These are phyloP conservation scores for Heliconius hermathena DNA, from an alignment of 1,140 invertebrate species.

Conservation along the genomic window DNA sequence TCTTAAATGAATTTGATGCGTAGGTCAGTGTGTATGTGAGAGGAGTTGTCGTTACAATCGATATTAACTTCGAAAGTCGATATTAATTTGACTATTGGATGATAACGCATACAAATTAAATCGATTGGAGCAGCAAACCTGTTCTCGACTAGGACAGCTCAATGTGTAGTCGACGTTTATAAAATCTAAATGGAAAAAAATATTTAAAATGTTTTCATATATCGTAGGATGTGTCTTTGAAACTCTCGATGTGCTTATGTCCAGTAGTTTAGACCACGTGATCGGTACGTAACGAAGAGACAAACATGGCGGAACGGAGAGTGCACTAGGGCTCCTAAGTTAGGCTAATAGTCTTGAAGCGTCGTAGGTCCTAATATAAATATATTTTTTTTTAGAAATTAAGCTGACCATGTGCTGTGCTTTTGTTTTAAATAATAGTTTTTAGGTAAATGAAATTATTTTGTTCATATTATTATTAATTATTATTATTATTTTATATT, in stretches of 20 bases:
- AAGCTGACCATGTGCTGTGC: slow-evolving; percentile 81
- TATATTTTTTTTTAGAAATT: slow-evolving; percentile 65
- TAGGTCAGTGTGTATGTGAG: slow-evolving; percentile 12
- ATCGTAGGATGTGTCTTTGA: slow-evolving; percentile 77
- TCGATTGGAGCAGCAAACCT: slow-evolving; percentile 34
- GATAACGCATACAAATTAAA: slow-evolving; percentile 1
- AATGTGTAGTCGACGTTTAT: slow-evolving; percentile 70
- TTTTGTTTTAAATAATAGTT: slow-evolving; percentile 78
- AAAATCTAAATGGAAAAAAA: slow-evolving; percentile 52
- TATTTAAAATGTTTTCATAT: slow-evolving; percentile 68
- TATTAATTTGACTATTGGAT: background rate
- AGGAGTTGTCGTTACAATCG: slow-evolving; percentile 6
- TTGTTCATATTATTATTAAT: slow-evolving; percentile 65
- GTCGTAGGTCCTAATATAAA: slow-evolving; percentile 70
- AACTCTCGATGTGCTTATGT: slow-evolving; percentile 79
- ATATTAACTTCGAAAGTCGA: background rate
- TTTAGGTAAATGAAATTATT: slow-evolving; percentile 74
- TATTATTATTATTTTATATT: slow-evolving; percentile 59
- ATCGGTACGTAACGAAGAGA: slow-evolving; percentile 38
- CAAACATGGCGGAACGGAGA: background rate
- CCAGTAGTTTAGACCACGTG: slow-evolving; percentile 70
- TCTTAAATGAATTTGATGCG: slow-evolving; percentile 29
- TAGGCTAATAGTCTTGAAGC: slow-evolving; percentile 72
- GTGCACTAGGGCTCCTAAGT: slow-evolving; percentile 70
- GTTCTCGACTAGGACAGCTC: slow-evolving; percentile 74